Evolutionary conservation across 2,888 invertebrate genomes (phyloP).

Genomic region (Arrhopalites spinosus): DNA sequence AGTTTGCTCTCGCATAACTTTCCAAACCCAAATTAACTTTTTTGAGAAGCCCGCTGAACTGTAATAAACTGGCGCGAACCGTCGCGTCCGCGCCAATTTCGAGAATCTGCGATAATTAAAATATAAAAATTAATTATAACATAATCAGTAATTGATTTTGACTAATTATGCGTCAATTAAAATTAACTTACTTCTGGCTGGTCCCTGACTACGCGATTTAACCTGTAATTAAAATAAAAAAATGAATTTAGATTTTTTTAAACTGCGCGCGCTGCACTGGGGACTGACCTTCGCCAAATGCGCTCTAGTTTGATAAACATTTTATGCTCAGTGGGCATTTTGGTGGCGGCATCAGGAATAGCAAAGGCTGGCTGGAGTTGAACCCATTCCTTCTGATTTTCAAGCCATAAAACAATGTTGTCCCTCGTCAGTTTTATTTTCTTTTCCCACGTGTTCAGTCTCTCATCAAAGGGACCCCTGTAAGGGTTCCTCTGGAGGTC

Average conservation of each 20-base stretch:
- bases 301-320: conserved; percentile 79
- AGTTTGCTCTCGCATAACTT: conserved; percentile 37
- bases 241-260: too few relatives aligned
- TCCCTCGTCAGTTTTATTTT: conserved; percentile 69
- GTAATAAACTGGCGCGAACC: conserved; percentile 42
- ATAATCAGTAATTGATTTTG: not conserved
- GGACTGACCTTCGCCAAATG: conserved; percentile 76
- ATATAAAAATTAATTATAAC: not conserved
- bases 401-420: conserved; percentile 71
- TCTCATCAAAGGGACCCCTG: conserved; percentile 75
- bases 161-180: conserved; percentile 6
- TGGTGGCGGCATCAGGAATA: conserved; percentile 25
- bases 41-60: conserved; percentile 37
- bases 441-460: conserved; percentile 75
- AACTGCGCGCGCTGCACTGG: too few relatives aligned
- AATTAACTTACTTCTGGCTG: conserved; percentile 68
- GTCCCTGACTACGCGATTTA: conserved; percentile 73
- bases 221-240: too few relatives aligned
- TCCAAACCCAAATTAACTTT: conserved; percentile 45
- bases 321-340: conserved; percentile 74
- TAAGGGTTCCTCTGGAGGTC: conserved; percentile 78
- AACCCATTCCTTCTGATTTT: conserved; percentile 70
- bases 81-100: conserved; percentile 67
- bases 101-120: conserved; percentile 65
- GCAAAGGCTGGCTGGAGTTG: conserved; percentile 44